Base-by-base conservation (phyloP, 2,888 invertebrate genomes). In the Mythimna loreyi region DNA sequence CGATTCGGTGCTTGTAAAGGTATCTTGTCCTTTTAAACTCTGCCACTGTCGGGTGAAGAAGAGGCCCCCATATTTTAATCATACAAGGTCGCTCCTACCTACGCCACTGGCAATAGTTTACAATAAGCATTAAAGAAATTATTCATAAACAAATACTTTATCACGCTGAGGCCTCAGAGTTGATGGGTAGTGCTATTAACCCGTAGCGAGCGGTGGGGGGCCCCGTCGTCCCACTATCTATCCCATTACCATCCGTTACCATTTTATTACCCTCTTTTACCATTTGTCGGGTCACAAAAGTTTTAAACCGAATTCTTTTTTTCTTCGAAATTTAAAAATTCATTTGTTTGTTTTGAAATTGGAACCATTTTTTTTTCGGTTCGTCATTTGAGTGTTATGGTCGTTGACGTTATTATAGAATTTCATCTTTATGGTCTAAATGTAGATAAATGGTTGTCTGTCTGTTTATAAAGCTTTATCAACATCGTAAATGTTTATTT, bases 231-330 rank as follows among this genome's bases (percentile, higher is more conserved):
- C 83, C 79, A 81, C 86, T 78, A 84, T 81, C 84, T 68, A 66
- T 60, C 80, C 87, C 82, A 90, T 90, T 89, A 90, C 84, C 90
- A 86, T 90, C 86, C 84, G 85, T 90, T 89, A 89, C 84, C 79
- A 86, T 90, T 90, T 90, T 90, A 90, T 90, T 86, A 85, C 85
- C 84, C 82, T 86, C 80, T 84, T 81, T 82, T 82, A 84, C 78
- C 80, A 85, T 87, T 88, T 85, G 86, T 85, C 85, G 83, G 81
- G 82, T 84, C 86, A 86, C 83, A 81, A 82, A 86, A 79, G 73
- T 77, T 80, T 67, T 77, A 72, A 75, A 79, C 72, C 30, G 30
- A 71, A 40, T 40, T 40, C 40, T 40, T 13, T 56, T 68, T 67
- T 56, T 45, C 25, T 23, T 16, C 11, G 16, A 65, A 52, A 64